A percentile compares a stretch with the other conserved stretches of the same genome.
Evolutionary conservation across 2,113 vertebrate species (phyloP).

Genomic region (Campylomormyrus tamandua): DNA sequence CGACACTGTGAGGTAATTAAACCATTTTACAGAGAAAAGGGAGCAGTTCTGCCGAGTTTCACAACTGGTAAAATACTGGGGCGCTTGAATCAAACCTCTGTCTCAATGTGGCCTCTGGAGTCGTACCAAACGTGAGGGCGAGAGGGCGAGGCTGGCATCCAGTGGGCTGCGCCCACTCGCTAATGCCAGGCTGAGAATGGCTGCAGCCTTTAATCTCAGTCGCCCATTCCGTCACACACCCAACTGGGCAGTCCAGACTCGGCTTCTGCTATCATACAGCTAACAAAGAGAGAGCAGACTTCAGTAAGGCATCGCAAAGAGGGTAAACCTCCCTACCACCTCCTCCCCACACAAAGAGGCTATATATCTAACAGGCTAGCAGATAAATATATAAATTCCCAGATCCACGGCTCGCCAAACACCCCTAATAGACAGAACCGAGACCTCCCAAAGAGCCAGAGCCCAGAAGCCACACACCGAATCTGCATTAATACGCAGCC

Average conservation of each 20-base stretch:
- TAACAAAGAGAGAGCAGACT: not conserved
- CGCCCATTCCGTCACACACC: not conserved
- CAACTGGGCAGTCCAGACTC: not conserved
- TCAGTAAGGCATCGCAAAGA: not conserved
- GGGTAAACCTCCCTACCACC: not conserved
- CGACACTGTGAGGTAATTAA: not conserved
- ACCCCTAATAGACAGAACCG: not conserved
- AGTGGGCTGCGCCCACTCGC: not conserved
- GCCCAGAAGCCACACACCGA: not conserved
- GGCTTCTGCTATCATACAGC: not conserved
- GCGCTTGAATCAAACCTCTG: not conserved
- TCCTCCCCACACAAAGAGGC: not conserved
- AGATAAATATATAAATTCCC: not conserved
- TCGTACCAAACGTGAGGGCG: not conserved
- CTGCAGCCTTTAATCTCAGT: constrained; percentile 5
- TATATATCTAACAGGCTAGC: not conserved
- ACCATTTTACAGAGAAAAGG: not conserved
- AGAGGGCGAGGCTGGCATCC: constrained; percentile 16
- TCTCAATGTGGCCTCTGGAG: not conserved
- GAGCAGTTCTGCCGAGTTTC: no score
- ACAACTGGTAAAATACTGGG: not conserved
- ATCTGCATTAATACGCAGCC: not conserved
- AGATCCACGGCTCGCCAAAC: not conserved
- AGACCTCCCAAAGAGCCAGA: not conserved
- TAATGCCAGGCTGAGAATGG: constrained; percentile 8